Conservation (phyloP, 1,140 invertebrate species). For the Megalonaias nervosa region DNA sequence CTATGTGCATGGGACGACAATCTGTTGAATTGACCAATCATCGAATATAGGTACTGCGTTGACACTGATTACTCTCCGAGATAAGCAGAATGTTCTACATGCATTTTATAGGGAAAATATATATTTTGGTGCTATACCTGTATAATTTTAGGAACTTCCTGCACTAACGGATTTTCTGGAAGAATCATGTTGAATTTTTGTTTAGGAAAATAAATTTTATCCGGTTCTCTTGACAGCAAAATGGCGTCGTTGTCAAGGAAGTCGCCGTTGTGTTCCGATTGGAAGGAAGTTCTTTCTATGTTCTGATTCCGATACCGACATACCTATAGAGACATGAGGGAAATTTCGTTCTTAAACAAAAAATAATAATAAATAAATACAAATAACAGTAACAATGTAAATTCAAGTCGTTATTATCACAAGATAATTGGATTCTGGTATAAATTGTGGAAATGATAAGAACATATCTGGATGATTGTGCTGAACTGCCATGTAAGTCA, state of each 20-base stretch:
- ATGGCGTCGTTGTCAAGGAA: conserved; percentile 21
- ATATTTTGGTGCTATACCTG: not conserved
- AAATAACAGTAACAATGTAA: too few species aligned
- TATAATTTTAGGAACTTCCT: conserved; percentile 25
- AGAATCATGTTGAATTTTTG: conserved; percentile 15
- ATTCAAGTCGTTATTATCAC: too few species aligned
- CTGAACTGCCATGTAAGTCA: too few species aligned
- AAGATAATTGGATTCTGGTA: too few species aligned
- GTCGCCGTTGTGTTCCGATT: not conserved
- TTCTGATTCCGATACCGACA: not conserved
- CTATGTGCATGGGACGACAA: not conserved
- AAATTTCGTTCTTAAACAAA: not conserved
- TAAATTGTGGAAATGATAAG: too few species aligned
- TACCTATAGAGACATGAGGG: not conserved
- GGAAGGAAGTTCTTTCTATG: not conserved
- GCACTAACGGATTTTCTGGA: not conserved
- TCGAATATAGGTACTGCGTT: not conserved
- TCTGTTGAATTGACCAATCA: not conserved
- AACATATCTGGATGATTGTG: too few species aligned
- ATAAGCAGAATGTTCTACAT: not conserved
- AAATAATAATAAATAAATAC: too few species aligned
- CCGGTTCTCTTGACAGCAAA: not conserved
- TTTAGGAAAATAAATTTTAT: not conserved
- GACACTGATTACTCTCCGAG: not conserved
- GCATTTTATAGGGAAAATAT: not conserved